Evolutionary conservation across 2,113 vertebrate species (phyloP).

Genomic region (Oreochromis aureus): DNA sequence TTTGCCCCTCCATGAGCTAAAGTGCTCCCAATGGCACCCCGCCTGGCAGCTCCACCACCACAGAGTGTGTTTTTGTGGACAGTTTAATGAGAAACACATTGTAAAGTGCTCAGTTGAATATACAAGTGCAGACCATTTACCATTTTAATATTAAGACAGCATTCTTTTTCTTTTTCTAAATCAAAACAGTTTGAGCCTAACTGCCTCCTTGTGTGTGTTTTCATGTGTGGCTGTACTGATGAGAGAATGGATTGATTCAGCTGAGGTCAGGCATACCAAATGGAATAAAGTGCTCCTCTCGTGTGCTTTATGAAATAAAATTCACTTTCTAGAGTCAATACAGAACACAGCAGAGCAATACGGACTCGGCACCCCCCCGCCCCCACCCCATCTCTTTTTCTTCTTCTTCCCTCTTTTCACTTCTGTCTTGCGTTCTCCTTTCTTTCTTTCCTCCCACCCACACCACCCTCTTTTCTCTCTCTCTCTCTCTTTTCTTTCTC

Average conservation of each 20-base stretch:
- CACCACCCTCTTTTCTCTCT: constrained; percentile 1
- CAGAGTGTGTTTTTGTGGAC: background rate
- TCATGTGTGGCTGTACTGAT: background rate
- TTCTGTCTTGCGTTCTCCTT: background rate
- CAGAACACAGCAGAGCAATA: background rate
- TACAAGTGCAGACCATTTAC: background rate
- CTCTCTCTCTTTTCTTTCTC: background rate
- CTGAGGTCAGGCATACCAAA: background rate
- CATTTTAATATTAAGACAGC: background rate
- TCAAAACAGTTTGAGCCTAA: background rate
- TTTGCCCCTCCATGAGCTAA: background rate
- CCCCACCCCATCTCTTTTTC: background rate
- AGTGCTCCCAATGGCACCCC: background rate
- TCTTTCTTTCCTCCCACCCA: constrained; percentile 7
- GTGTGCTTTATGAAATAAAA: background rate
- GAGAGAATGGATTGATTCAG: background rate
- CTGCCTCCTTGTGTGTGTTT: background rate
- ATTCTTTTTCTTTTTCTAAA: background rate
- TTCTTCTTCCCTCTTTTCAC: background rate
- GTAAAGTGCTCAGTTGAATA: background rate
- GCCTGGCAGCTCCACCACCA: background rate
- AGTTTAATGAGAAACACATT: background rate
- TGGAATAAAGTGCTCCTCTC: background rate
- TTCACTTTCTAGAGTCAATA: background rate
- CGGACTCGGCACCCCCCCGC: background rate